Percentiles rank a stretch among this genome's conserved stretches.
These are phyloP conservation scores for Champsocephalus esox DNA, from an alignment of 2,797 vertebrate species.

Conservation along the genomic window DNA sequence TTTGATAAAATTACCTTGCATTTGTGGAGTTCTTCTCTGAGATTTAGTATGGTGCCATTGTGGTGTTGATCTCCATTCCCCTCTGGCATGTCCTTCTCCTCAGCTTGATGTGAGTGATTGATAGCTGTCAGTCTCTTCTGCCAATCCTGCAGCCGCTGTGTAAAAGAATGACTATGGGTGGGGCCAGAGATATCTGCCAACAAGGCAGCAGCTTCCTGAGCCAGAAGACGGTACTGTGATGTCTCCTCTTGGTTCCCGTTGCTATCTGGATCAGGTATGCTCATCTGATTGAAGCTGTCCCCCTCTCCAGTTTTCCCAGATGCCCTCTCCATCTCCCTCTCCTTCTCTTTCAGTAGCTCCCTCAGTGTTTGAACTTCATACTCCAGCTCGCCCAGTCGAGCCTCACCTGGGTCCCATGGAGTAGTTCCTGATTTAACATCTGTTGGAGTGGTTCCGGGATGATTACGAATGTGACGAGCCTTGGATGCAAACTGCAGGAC, in stretches of 20 bases:
- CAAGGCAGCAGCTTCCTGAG: conserved; percentile 86
- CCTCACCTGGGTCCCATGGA: conserved; percentile 84
- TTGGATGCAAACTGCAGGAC: conserved; percentile 92
- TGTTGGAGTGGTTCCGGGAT: conserved; percentile 73
- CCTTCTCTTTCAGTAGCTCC: conserved; percentile 88
- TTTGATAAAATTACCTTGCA: conserved; percentile 84
- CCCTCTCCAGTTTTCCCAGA: conserved; percentile 40
- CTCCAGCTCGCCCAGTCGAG: conserved; percentile 88
- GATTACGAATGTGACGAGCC: conserved; percentile 89
- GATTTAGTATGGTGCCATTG: conserved; percentile 81
- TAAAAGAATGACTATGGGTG: conserved; percentile 73
- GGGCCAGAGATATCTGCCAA: conserved; percentile 80
- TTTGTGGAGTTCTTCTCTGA: conserved; percentile 86
- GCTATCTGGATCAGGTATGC: conserved; percentile 67
- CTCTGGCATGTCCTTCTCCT: conserved; percentile 46
- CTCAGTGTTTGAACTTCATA: conserved; percentile 87
- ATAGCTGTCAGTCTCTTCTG: conserved; percentile 81
- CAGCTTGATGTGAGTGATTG: conserved; percentile 62
- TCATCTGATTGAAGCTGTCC: conserved; percentile 52
- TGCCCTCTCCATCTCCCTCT: conserved; percentile 74
- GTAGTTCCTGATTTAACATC: conserved; percentile 44
- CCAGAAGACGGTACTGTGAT: conserved; percentile 78
- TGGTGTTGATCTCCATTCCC: conserved; percentile 68
- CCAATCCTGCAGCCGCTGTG: conserved; percentile 85
- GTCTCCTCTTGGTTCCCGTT: conserved; percentile 75